phyloP scores from a whole-genome alignment of 2,113 vertebrate species.

The Ochotona curzoniae region DNA sequence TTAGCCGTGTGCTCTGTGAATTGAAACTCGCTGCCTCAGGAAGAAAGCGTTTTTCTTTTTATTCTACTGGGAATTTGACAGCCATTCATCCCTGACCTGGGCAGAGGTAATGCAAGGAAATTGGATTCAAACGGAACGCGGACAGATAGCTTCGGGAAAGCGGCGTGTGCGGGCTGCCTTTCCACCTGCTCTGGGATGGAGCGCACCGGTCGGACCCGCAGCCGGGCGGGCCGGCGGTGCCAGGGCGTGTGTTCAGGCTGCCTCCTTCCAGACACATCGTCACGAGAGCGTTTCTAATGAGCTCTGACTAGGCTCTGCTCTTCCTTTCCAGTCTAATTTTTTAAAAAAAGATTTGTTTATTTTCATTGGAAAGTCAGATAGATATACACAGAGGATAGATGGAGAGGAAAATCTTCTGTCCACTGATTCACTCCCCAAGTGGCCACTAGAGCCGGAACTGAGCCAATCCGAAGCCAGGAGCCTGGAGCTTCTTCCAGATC shows the following conservation, averaged over 20 bases:
- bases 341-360: not conserved
- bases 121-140: slow-evolving; percentile 80
- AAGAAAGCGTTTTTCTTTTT: slow-evolving; percentile 84
- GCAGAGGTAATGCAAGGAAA: slow-evolving; percentile 85
- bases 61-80: slow-evolving; percentile 84
- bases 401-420: too few species aligned
- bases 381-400: too few species aligned
- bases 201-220: too few species aligned
- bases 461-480: too few species aligned
- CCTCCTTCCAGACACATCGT: not conserved
- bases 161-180: slow-evolving; percentile 18
- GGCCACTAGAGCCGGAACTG: too few species aligned
- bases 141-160: slow-evolving; percentile 73
- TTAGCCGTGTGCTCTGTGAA: slow-evolving; percentile 93
- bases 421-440: too few species aligned
- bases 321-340: not conserved
- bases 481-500: too few species aligned
- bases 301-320: not conserved
- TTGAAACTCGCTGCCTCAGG: slow-evolving; percentile 85
- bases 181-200: not conserved
- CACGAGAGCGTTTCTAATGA: not conserved
- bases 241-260: too few species aligned
- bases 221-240: not conserved
- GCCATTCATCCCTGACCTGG: slow-evolving; percentile 87
- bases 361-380: too few species aligned